Evolutionary conservation across 2,888 invertebrate genomes (phyloP), one percentile per base, ranked within the genome.

Genomic region (Germaria angustata): DNA sequence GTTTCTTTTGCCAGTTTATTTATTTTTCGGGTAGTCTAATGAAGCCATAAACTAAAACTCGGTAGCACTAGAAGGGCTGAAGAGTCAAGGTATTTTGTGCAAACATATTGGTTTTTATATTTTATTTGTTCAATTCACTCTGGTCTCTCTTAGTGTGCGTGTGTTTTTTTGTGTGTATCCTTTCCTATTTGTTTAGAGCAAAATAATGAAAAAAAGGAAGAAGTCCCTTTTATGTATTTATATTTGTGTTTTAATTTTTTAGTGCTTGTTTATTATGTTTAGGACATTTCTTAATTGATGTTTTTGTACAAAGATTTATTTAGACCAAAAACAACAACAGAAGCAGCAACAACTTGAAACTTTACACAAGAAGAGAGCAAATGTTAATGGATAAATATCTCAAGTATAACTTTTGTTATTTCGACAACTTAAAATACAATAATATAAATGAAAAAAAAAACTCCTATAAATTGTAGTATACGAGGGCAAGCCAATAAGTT

Each of bases 271-370:
- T 82, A 76, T 75, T 76, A 61, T 79, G 75, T 76, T 82, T 71
- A 76, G 82, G 79, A 82, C 82, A 79, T 82, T 76, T 79, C 82
- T 82, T 79, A 82, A 82, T 82, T 82, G 82, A 82, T 79, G 82
- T 82, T 82, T 77, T 77, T 78, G 41, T 24, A 65, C 61, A 79
- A 75, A 65, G 78, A 82, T 82, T 82, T 82, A 79, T 82, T 61
- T 71, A 53, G 15, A 46, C 32, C 49, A 59, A 65, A 20, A 66
- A 39, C 17, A 46, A 49, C 22, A 57, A 41, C 0, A 36, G 15
- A 11, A 65, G 20, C 2, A 51, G 13, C 13, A 22, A 36, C 34
- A 46, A 46, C 24, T 44, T 9, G 15, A n/a, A 28, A 32, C 11
- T 24, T 24, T 22, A 24, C 22, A 53, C 34, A 44, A 46, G 22